Conservation (phyloP, 2,797 vertebrate genomes). For the Oreortyx pictus region DNA sequence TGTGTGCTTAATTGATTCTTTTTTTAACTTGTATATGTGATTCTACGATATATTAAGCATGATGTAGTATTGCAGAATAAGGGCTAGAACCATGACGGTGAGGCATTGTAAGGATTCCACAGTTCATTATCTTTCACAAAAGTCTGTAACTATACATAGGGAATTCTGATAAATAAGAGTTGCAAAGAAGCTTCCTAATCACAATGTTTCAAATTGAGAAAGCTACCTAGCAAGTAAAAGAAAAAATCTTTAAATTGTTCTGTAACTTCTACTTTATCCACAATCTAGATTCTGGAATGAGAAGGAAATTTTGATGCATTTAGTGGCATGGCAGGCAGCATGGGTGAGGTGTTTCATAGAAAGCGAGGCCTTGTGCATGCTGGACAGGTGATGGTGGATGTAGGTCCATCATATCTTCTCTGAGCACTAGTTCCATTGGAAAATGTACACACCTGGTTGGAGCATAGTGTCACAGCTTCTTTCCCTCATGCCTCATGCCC, state of each 20-base stretch:
- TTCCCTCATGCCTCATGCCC: background rate
- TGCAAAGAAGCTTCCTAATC: background rate
- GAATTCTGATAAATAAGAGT: background rate
- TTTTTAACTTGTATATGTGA: no score
- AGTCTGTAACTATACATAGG: background rate
- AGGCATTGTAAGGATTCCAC: background rate
- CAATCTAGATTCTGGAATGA: background rate
- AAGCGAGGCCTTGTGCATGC: background rate
- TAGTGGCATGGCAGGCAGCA: fast-evolving
- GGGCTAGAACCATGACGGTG: no score
- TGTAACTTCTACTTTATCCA: background rate
- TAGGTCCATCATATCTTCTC: background rate
- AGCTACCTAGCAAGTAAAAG: background rate
- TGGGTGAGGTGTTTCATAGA: background rate
- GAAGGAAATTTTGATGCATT: background rate
- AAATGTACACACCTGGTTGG: background rate
- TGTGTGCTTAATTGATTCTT: no score
- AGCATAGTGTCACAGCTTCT: background rate
- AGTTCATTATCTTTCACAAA: background rate
- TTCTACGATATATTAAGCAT: no score
- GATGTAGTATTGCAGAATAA: no score
- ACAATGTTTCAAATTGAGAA: background rate
- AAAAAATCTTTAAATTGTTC: background rate
- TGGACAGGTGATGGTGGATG: fast-evolving
- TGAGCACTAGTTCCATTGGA: background rate